Evolutionary conservation across 2,888 invertebrate species (phyloP).

Genomic region (Allolobophora icterica): DNA sequence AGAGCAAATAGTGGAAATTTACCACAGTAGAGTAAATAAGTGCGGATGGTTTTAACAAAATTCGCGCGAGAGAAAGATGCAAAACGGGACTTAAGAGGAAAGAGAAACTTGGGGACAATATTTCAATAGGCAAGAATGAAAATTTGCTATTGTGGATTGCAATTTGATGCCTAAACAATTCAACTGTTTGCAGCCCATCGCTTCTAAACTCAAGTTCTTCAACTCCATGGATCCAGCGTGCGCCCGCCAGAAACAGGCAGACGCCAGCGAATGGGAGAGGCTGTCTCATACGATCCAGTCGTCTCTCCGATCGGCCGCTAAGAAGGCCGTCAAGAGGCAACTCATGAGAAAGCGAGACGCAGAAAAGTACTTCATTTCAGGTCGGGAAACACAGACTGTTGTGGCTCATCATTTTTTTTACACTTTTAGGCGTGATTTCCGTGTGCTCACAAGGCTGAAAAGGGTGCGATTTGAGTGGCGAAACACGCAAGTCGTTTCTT

Average conservation of each 20-base stretch:
- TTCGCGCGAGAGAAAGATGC: no score
- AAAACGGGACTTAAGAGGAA: no score
- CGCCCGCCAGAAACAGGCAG: conserved; percentile 25
- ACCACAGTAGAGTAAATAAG: no score
- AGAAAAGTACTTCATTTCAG: conserved; percentile 41
- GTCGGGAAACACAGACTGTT: not conserved
- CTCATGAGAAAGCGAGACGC: conserved; percentile 23
- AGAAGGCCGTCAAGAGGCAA: conserved; percentile 17
- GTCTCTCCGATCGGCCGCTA: conserved; percentile 34
- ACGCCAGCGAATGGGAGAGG: conserved; percentile 38
- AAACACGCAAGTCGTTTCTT: not conserved
- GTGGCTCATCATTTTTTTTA: not conserved
- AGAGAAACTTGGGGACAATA: no score
- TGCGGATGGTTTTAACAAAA: no score
- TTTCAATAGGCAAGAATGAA: no score
- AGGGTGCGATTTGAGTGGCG: not conserved
- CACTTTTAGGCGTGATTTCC: not conserved
- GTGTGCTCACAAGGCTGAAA: not conserved
- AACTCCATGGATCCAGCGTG: conserved; percentile 34
- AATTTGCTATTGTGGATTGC: not conserved
- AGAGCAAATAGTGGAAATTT: no score
- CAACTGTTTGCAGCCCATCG: conserved; percentile 41
- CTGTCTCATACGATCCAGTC: conserved; percentile 37
- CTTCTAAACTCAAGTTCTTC: conserved; percentile 42
- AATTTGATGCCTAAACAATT: not conserved